Evolutionary conservation across 1,140 invertebrate species (phyloP).

Genomic region (Euborellia annulipes): DNA sequence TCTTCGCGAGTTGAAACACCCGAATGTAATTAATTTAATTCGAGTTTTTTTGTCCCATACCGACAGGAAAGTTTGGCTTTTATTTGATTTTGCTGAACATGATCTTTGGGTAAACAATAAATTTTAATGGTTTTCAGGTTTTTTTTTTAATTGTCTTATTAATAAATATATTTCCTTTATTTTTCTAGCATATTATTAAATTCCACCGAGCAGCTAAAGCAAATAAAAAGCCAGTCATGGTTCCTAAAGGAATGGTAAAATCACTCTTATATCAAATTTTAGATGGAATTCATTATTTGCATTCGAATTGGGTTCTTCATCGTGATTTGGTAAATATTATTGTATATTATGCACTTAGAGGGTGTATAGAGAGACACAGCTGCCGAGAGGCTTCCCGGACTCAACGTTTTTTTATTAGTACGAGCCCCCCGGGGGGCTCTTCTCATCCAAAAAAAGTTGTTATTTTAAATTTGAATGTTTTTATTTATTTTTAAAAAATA

Average conservation of each 20-base stretch:
- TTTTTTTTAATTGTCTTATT: background rate
- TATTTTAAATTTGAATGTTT: too few species aligned
- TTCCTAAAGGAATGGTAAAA: constrained; percentile 96
- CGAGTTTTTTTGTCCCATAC: constrained; percentile 94
- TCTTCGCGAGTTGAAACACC: constrained; percentile 92
- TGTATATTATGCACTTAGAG: too few species aligned
- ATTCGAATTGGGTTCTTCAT: constrained; percentile 99
- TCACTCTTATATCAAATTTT: constrained; percentile 96
- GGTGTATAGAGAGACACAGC: background rate
- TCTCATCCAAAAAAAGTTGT: too few species aligned
- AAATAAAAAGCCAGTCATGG: constrained; percentile 91
- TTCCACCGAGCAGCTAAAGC: constrained; percentile 97
- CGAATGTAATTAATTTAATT: constrained; percentile 95
- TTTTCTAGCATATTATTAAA: constrained; percentile 88
- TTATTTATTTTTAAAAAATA: too few species aligned
- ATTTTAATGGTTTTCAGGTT: constrained; percentile 11
- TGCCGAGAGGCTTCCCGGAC: too few species aligned
- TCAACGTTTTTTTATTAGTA: too few species aligned
- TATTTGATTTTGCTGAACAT: constrained; percentile 99
- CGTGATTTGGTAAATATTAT: constrained; percentile 79
- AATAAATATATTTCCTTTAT: constrained; percentile 10
- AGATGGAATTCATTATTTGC: constrained; percentile 98
- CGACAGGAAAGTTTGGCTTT: constrained; percentile 93
- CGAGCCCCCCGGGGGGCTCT: too few species aligned
- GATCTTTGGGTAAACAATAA: constrained; percentile 71